These are phyloP conservation scores for Crepidodera aurea DNA, from an alignment of 2,888 invertebrate genomes.

Conservation along the genomic window DNA sequence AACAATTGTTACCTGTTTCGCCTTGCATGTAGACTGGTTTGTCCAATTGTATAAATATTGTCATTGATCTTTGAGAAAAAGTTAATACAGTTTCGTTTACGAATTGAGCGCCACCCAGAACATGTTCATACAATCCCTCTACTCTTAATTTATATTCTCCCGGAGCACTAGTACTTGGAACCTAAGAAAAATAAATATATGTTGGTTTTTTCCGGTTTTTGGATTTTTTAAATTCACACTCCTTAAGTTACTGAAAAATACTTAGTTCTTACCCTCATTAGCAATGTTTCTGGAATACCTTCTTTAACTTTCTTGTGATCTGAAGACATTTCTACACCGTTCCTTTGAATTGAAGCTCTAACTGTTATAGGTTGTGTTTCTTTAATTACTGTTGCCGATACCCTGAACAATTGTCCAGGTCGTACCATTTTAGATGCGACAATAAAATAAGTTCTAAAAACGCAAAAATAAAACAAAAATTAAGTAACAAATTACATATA, in stretches of 20 bases:
- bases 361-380: slow-evolving; percentile 83
- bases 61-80: slow-evolving; percentile 91
- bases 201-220: background rate
- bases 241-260: background rate
- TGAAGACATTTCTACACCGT: slow-evolving; percentile 88
- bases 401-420: slow-evolving; percentile 89
- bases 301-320: slow-evolving; percentile 83
- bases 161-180: slow-evolving; percentile 82
- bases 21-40: slow-evolving; percentile 95
- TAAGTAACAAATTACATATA: background rate
- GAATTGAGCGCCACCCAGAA: slow-evolving; percentile 88
- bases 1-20: slow-evolving; percentile 71
- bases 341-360: slow-evolving; percentile 86
- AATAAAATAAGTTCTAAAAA: slow-evolving; percentile 85
- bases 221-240: background rate
- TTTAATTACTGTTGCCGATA: slow-evolving; percentile 84
- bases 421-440: slow-evolving; percentile 91
- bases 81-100: slow-evolving; percentile 84
- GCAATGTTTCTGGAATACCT: slow-evolving; percentile 87
- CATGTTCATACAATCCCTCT: slow-evolving; percentile 70
- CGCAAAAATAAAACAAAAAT: background rate
- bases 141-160: slow-evolving; percentile 81
- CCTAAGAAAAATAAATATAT: slow-evolving; percentile 61
- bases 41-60: slow-evolving; percentile 94
- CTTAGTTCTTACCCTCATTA: slow-evolving; percentile 73